A percentile compares a stretch with the other conserved stretches of the same genome.
phyloP scores from a whole-genome alignment of 2,888 invertebrate species.

The Pasiphila rectangulata region DNA sequence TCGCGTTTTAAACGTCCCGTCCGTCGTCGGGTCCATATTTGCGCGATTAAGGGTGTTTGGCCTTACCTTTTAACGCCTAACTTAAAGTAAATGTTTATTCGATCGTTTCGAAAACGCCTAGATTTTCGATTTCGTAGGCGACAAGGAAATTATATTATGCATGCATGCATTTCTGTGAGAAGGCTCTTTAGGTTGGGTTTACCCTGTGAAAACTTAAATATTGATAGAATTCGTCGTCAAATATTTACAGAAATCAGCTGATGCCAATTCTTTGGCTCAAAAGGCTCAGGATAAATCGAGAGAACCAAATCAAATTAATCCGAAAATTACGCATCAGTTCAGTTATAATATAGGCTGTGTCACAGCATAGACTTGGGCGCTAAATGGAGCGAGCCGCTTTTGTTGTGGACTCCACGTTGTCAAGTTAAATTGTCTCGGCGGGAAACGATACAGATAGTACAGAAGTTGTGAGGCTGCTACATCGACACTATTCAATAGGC shows the following conservation, averaged over 20 bases:
- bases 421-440: slow-evolving; percentile 79
- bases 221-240: slow-evolving; percentile 12
- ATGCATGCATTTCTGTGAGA: slow-evolving; percentile 20
- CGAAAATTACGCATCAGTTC: slow-evolving; percentile 26
- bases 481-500: slow-evolving; percentile 71
- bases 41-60: slow-evolving; percentile 59
- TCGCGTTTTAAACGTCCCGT: slow-evolving; percentile 45
- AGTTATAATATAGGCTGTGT: slow-evolving; percentile 49
- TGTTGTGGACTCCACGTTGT: slow-evolving; percentile 70
- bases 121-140: slow-evolving; percentile 29
- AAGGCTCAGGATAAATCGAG: neutral
- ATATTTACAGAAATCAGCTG: slow-evolving; percentile 16
- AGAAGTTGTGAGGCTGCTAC: slow-evolving; percentile 69
- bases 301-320: slow-evolving; percentile 9
- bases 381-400: slow-evolving; percentile 72
- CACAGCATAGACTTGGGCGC: slow-evolving; percentile 52
- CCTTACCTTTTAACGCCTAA: slow-evolving; percentile 51
- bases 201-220: slow-evolving; percentile 9
- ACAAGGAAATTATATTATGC: slow-evolving; percentile 26
- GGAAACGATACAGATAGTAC: slow-evolving; percentile 76
- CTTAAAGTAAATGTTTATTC: slow-evolving; percentile 53
- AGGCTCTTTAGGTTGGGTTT: slow-evolving; percentile 5
- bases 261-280: neutral
- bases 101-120: slow-evolving; percentile 39
- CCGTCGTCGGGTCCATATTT: slow-evolving; percentile 57